phyloP scores from a whole-genome alignment of 2,113 vertebrate genomes.

The Xiphophorus maculatus region DNA sequence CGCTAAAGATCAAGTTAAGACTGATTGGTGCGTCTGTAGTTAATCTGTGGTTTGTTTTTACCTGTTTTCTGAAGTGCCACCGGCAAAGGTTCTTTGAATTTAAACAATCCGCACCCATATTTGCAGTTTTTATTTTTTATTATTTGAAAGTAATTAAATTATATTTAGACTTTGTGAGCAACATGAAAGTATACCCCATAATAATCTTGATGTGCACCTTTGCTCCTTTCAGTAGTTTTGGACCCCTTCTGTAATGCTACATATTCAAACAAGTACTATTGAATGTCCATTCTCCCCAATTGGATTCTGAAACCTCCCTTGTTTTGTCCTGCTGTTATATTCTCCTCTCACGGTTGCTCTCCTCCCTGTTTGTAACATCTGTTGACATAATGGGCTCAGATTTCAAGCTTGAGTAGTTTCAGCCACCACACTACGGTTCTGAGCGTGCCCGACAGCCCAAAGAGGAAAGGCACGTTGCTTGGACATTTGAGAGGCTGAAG shows the following conservation, averaged over 20 bases:
- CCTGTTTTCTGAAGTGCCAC: conserved; percentile 31
- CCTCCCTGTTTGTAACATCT: conserved; percentile 69
- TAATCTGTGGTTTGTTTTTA: background rate
- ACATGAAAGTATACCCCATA: background rate
- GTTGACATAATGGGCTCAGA: conserved; percentile 79
- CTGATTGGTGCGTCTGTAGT: too few species aligned
- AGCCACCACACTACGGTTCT: conserved; percentile 46
- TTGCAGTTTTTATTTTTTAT: conserved; percentile 20
- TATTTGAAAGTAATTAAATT: background rate
- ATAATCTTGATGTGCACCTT: background rate
- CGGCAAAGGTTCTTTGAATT: conserved; percentile 13
- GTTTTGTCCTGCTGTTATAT: conserved; percentile 14
- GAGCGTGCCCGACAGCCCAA: conserved; percentile 26
- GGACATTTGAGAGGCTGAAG: conserved; percentile 29
- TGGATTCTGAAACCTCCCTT: conserved; percentile 10
- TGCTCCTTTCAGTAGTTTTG: background rate
- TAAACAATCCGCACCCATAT: conserved; percentile 24
- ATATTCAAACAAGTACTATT: conserved; percentile 21
- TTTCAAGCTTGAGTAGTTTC: conserved; percentile 75
- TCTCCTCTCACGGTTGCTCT: conserved; percentile 50
- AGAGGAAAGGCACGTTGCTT: conserved; percentile 59
- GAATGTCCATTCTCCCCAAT: background rate
- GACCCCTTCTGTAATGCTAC: background rate
- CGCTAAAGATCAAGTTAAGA: too few species aligned
- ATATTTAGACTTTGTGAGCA: background rate